Conservation (phyloP, 2,888 invertebrate species). For the Eupithecia pulchellata region DNA sequence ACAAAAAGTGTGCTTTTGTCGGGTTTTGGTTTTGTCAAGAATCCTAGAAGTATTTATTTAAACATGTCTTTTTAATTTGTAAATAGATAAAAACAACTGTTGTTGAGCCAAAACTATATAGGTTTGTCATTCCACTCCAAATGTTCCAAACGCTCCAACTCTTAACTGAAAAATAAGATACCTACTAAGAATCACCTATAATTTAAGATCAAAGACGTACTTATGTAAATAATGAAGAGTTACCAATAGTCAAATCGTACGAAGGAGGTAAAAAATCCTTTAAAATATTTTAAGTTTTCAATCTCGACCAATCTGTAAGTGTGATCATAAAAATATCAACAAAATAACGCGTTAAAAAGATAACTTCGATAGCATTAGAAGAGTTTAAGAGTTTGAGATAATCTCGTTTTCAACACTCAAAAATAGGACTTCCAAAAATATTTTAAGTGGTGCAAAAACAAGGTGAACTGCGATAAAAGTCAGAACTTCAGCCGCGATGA, state of each 20-base stretch:
- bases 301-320: background rate
- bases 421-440: conserved; percentile 46
- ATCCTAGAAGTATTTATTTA: too few relatives aligned
- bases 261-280: background rate
- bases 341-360: conserved; percentile 3
- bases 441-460: conserved; percentile 47
- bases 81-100: too few relatives aligned
- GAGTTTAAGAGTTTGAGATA: conserved; percentile 28
- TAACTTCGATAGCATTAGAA: background rate
- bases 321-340: background rate
- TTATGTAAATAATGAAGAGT: background rate
- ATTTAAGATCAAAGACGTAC: background rate
- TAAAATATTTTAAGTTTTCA: background rate
- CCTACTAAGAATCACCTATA: background rate
- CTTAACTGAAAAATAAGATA: background rate
- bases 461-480: conserved; percentile 58
- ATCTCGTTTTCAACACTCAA: conserved; percentile 42
- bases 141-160: too few relatives aligned
- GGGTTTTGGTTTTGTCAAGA: too few relatives aligned
- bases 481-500: conserved; percentile 51
- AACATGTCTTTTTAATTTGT: too few relatives aligned
- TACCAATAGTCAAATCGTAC: background rate
- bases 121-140: too few relatives aligned
- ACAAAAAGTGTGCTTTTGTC: too few relatives aligned
- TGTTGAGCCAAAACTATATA: too few relatives aligned